Base-by-base conservation (phyloP, 2,888 invertebrate genomes). In the Latrodectus elegans region DNA sequence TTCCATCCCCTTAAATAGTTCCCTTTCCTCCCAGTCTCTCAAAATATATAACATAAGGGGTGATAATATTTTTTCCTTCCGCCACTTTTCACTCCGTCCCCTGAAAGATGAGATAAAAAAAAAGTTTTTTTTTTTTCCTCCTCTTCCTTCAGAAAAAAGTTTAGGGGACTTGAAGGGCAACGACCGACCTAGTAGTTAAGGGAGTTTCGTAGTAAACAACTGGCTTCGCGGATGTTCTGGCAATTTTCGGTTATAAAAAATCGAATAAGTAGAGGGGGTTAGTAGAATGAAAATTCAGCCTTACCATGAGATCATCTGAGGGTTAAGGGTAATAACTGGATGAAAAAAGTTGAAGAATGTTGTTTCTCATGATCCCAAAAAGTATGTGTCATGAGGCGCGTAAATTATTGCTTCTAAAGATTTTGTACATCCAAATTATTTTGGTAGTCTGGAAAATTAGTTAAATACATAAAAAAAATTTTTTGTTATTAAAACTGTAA, bases 1-100 rank as follows among this genome's bases (percentile, higher is more conserved):
- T 49, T 60, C 38, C 38, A 72, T 52, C 60, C 70, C 49, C 60
- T 64, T 70, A 67, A 67, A 77, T 79, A 75, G 75, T 55, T 51
- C 53, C 67, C 52, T 38, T 51, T 70, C 83, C 76, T 49, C 17
- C 60, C 74, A 65, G 60, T 74, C 74, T 70, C 52, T 64, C 55
- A 71, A 80, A 84, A 85, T 79, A 80, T 70, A 68, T 55, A 82
- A 64, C 75, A 74, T 70, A 75, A 68, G 75, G 82, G 82, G 74
- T 60, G 74, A 60, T 75, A 53, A 68, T 49, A 51, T 75, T 49
- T 64, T 75, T 75, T 49, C 53, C 22, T 14, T 60, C n/a, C n/a
- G 15, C n/a, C 60, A 60, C 52, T 73, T 73, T 10, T 17, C 11
- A 52, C 65, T 67, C 81, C 74, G 72, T 82, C 68, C 82, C 80